Conservation (phyloP, 2,888 invertebrate genomes). For the Stictocephala bisonia region DNA sequence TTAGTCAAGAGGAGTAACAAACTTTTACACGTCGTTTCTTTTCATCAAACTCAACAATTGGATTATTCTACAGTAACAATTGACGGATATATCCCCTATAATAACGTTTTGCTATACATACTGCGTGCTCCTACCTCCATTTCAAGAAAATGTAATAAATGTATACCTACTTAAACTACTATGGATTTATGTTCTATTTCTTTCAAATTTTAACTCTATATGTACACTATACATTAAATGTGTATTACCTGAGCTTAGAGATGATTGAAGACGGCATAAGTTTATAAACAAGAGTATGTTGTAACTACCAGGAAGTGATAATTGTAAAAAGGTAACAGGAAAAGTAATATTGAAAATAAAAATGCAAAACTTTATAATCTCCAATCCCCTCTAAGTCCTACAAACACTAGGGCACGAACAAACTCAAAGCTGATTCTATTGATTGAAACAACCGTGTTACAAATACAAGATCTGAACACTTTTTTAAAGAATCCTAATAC, state of each 20-base stretch:
- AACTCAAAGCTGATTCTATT: conserved; percentile 9
- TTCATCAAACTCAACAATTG: conserved; percentile 40
- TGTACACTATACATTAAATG: conserved; percentile 28
- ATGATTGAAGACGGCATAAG: background rate
- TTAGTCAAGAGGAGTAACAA: no score
- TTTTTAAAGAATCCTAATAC: conserved; percentile 7
- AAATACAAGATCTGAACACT: conserved; percentile 16
- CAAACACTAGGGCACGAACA: no score
- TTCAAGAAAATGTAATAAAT: conserved; percentile 38
- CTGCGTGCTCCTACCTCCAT: conserved; percentile 26
- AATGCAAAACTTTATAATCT: no score
- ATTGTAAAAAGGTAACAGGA: no score
- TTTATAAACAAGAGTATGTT: no score
- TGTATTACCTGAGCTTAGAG: conserved; percentile 11
- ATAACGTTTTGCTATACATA: conserved; percentile 39
- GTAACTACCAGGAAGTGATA: no score
- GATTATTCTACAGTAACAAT: conserved; percentile 42
- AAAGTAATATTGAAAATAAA: no score
- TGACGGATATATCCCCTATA: conserved; percentile 35
- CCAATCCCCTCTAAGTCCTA: no score
- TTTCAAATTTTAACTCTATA: conserved; percentile 37
- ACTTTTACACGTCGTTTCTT: conserved; percentile 35
- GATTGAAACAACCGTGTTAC: background rate
- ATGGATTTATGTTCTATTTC: conserved; percentile 37
- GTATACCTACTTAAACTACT: conserved; percentile 23